These are phyloP conservation scores for Anthoscopus minutus DNA, from an alignment of 2,113 vertebrate genomes.

Conservation along the genomic window DNA sequence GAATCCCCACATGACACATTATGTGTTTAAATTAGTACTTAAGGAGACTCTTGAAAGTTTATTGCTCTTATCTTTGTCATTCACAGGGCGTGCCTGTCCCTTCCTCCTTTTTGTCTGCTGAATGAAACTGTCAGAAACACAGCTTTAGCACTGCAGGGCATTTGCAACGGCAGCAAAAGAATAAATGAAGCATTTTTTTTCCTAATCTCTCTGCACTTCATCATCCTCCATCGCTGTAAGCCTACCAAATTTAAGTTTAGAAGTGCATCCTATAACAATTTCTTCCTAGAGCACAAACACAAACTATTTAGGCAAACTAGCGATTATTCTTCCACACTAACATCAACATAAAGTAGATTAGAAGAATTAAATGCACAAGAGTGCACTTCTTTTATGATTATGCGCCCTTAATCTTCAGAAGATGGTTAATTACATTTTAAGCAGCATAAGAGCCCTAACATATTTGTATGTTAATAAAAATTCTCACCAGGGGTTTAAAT, in stretches of 20 bases:
- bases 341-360: conserved; percentile 49
- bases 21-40: neutral
- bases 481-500: conserved; percentile 61
- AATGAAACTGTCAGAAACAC: neutral
- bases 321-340: conserved; percentile 14
- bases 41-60: neutral
- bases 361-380: conserved; percentile 49
- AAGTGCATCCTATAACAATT: neutral
- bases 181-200: neutral
- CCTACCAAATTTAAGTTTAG: neutral
- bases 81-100: neutral
- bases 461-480: conserved; percentile 69
- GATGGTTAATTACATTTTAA: conserved; percentile 68
- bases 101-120: neutral
- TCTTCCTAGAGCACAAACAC: neutral
- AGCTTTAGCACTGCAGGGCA: neutral
- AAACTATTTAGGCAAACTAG: conserved; percentile 34
- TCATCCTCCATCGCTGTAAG: neutral
- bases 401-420: conserved; percentile 60
- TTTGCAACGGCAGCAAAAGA: neutral
- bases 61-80: neutral
- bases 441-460: conserved; percentile 44
- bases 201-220: neutral
- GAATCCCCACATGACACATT: neutral
- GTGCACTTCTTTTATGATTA: conserved; percentile 52